Evolutionary conservation across 1,140 invertebrate species (phyloP).

Genomic region (Drosophila serrata): DNA sequence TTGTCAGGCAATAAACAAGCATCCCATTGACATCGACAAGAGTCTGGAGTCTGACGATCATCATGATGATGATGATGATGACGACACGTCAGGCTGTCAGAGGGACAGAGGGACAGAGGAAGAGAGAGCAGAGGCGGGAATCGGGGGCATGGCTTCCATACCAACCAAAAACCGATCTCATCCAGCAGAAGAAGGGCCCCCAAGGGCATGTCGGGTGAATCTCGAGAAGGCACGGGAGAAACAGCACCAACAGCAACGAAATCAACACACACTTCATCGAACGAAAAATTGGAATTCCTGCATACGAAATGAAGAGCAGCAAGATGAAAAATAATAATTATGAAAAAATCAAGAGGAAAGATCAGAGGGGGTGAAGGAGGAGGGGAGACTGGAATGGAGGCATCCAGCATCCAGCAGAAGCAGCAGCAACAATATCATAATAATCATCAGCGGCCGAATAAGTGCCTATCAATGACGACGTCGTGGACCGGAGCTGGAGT

Average conservation of each 20-base stretch:
- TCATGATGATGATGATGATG: conserved; percentile 63
- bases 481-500: conserved; percentile 34
- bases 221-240: conserved; percentile 54
- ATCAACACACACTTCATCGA: conserved; percentile 83
- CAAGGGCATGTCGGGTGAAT: conserved; percentile 67
- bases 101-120: not conserved
- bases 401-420: conserved; percentile 50
- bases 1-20: conserved; percentile 79
- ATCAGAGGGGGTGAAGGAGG: not conserved
- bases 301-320: conserved; percentile 77
- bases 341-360: conserved; percentile 20
- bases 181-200: conserved; percentile 36
- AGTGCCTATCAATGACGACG: conserved; percentile 81
- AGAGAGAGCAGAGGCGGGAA: not conserved
- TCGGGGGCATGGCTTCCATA: not conserved
- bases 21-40: conserved; percentile 70
- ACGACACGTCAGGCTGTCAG: conserved; percentile 77
- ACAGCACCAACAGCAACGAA: conserved; percentile 52
- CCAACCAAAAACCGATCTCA: not conserved
- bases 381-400: conserved; percentile 21
- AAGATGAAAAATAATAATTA: conserved; percentile 71
- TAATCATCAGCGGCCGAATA: conserved; percentile 77
- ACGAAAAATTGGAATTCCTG: conserved; percentile 84
- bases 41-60: conserved; percentile 28
- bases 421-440: conserved; percentile 81